Percentiles rank a stretch among this genome's conserved stretches.
Conservation (phyloP, 2,888 invertebrate genomes). For the Ligdia adustata region DNA sequence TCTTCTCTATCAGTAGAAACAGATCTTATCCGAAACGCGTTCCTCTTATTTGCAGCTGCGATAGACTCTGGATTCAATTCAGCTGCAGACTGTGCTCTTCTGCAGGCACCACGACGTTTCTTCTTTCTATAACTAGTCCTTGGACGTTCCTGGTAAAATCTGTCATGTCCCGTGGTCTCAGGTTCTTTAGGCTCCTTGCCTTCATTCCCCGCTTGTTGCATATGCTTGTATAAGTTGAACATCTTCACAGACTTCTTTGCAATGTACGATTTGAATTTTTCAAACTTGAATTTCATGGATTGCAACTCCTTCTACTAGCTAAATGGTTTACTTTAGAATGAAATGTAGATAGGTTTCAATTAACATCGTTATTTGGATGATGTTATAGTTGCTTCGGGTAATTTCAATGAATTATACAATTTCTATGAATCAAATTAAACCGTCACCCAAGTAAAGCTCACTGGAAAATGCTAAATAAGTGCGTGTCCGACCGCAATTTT, state of each 20-base stretch:
- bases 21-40: constrained; percentile 85
- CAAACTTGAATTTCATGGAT: constrained; percentile 55
- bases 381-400: neutral
- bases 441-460: constrained; percentile 12
- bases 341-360: neutral
- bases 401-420: neutral
- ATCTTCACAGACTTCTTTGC: constrained; percentile 71
- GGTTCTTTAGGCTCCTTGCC: constrained; percentile 79
- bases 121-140: constrained; percentile 78
- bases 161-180: constrained; percentile 91
- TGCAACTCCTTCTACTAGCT: too few species aligned
- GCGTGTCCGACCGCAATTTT: constrained; percentile 42
- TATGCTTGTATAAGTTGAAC: constrained; percentile 91
- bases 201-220: constrained; percentile 83
- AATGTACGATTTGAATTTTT: constrained; percentile 48
- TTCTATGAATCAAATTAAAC: neutral
- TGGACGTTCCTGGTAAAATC: constrained; percentile 89
- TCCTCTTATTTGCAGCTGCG: constrained; percentile 86
- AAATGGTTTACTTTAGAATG: too few species aligned
- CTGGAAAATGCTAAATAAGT: constrained; percentile 32
- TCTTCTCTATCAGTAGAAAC: constrained; percentile 86
- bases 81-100: constrained; percentile 87
- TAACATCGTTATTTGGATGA: constrained; percentile 8
- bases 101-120: constrained; percentile 84
- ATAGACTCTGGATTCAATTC: constrained; percentile 86